phyloP scores from a whole-genome alignment of 2,113 vertebrate species.

The Leuciscus idus region DNA sequence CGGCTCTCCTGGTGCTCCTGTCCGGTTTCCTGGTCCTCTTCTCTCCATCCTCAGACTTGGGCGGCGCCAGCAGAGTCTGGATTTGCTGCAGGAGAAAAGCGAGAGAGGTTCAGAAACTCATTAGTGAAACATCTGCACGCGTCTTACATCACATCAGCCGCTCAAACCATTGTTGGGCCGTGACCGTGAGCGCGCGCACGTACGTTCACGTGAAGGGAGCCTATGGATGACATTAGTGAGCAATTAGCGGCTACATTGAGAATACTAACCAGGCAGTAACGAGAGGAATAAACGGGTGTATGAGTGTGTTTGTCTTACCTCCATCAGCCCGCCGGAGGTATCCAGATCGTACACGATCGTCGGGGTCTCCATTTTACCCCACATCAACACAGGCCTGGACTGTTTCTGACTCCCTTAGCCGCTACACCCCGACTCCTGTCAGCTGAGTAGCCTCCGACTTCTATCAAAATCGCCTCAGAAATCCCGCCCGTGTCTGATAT shows the following conservation, averaged over 20 bases:
- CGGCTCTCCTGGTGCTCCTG: slow-evolving; percentile 83
- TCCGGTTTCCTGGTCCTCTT: slow-evolving; percentile 81
- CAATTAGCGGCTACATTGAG: neutral
- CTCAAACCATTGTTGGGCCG: slow-evolving; percentile 59
- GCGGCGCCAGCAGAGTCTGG: slow-evolving; percentile 87
- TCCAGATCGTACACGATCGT: slow-evolving; percentile 91
- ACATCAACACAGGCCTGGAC: slow-evolving; percentile 79
- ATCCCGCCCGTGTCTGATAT: slow-evolving; percentile 46
- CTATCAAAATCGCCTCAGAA: neutral
- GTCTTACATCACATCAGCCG: slow-evolving; percentile 43
- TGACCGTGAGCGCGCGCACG: neutral
- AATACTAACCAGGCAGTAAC: neutral
- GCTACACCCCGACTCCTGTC: neutral
- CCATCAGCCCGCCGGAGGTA: slow-evolving; percentile 87
- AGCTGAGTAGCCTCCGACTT: neutral
- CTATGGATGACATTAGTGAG: slow-evolving; percentile 14
- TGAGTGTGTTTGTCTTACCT: slow-evolving; percentile 74
- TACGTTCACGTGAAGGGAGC: neutral
- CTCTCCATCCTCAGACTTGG: slow-evolving; percentile 85
- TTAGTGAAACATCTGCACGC: slow-evolving; percentile 47
- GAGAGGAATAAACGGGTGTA: neutral
- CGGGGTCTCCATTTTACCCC: slow-evolving; percentile 90
- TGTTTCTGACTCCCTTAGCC: neutral
- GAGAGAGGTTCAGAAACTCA: neutral
- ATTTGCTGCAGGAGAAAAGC: slow-evolving; percentile 80